Conservation (phyloP, 2,797 vertebrate genomes). For the Spinus pinus region DNA sequence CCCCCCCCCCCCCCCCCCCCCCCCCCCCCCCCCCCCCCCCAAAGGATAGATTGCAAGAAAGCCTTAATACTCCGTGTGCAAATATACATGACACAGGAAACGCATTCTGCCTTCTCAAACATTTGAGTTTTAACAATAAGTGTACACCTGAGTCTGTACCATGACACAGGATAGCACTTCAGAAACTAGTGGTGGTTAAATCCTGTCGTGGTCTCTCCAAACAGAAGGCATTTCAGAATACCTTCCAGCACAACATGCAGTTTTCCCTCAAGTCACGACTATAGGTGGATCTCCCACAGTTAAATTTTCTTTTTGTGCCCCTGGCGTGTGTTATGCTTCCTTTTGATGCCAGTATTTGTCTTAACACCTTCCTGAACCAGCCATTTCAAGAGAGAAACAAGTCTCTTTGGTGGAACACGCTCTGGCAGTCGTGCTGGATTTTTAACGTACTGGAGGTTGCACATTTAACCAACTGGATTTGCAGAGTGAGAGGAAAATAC, state of each 20-base stretch:
- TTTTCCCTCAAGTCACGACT: background rate
- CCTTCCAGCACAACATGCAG: background rate
- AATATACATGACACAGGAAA: background rate
- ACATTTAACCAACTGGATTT: background rate
- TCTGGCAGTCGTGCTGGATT: background rate
- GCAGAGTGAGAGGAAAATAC: background rate
- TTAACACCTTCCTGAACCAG: background rate
- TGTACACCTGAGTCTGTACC: rapidly evolving
- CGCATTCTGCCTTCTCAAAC: rapidly evolving
- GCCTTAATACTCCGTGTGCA: background rate
- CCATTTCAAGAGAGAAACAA: background rate
- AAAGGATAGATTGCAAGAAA: background rate
- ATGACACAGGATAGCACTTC: rapidly evolving
- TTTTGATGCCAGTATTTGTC: background rate
- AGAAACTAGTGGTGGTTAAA: background rate
- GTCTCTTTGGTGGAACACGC: background rate
- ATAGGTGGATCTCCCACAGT: rapidly evolving
- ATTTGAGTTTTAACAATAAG: background rate
- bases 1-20: too few species aligned
- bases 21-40: too few species aligned
- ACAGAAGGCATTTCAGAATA: background rate
- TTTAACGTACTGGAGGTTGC: background rate
- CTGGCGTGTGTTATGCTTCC: background rate
- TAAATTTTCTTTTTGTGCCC: background rate
- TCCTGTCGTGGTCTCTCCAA: background rate